Percentiles rank a stretch among this genome's conserved stretches.
Conservation (phyloP, 2,797 vertebrate genomes). For the Phalanger gymnotis region DNA sequence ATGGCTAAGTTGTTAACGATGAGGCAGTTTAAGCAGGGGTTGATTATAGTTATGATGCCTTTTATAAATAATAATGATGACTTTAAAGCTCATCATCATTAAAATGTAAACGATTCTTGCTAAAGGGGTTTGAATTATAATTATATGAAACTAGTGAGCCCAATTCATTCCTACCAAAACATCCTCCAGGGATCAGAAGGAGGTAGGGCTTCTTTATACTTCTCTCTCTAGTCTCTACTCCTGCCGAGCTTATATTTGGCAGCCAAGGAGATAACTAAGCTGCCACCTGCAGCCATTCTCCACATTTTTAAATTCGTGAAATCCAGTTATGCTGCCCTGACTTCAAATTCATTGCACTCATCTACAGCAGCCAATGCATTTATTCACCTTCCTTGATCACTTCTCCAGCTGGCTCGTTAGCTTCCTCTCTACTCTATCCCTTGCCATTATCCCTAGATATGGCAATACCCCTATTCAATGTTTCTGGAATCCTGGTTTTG, state of each 20-base stretch:
- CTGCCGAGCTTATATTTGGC: not conserved
- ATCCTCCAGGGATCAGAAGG: not conserved
- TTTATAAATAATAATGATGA: conserved; percentile 70
- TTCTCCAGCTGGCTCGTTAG: not conserved
- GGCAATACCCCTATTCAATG: not conserved
- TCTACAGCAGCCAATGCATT: not conserved
- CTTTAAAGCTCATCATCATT: conserved; percentile 60
- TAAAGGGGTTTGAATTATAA: conserved; percentile 52
- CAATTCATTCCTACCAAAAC: conserved; percentile 29
- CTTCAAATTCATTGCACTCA: not conserved
- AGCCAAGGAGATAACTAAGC: not conserved
- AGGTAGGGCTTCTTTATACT: not conserved
- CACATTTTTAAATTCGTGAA: not conserved
- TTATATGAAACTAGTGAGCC: conserved; percentile 39
- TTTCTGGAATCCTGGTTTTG: not conserved
- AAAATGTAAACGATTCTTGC: conserved; percentile 43
- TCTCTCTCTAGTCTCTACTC: not conserved
- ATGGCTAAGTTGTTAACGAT: conserved; percentile 52
- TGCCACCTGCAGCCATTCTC: not conserved
- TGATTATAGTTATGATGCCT: conserved; percentile 63
- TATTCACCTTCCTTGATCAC: not conserved
- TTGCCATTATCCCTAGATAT: not conserved
- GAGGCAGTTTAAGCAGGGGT: conserved; percentile 42
- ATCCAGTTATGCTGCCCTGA: not conserved
- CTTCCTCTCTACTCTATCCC: not conserved